A percentile compares a stretch with the other conserved stretches of the same genome.
Evolutionary conservation across 2,797 vertebrate genomes (phyloP).

Genomic region (Lacerta agilis): DNA sequence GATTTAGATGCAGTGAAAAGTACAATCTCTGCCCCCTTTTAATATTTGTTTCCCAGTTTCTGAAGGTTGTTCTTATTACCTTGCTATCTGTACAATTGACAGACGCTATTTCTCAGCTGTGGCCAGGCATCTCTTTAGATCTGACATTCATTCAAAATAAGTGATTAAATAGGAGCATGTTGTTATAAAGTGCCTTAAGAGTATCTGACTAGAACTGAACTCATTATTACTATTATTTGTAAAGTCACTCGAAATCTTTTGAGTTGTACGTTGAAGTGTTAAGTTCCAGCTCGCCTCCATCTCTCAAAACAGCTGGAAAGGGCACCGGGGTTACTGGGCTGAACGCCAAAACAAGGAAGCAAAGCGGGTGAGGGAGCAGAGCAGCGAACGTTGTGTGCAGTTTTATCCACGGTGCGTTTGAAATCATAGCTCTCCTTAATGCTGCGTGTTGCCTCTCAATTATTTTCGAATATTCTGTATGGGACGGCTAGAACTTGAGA

Average conservation of each 20-base stretch:
- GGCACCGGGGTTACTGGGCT: neutral
- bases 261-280: neutral
- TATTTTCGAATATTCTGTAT: neutral
- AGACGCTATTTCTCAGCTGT: neutral
- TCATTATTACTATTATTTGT: neutral
- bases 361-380: neutral
- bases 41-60: neutral
- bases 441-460: neutral
- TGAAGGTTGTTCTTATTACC: neutral
- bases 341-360: neutral
- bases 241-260: neutral
- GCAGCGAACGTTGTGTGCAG: neutral
- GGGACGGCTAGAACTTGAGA: neutral
- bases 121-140: conserved; percentile 9
- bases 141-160: neutral
- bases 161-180: neutral
- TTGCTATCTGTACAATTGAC: neutral
- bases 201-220: neutral
- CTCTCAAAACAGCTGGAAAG: neutral
- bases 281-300: neutral
- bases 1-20: too few relatives aligned
- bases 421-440: neutral
- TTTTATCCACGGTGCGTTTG: neutral
- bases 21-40: neutral
- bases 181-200: neutral